Evolutionary conservation across 2,113 vertebrate genomes (phyloP).

Genomic region (Notarius lentiginosus): DNA sequence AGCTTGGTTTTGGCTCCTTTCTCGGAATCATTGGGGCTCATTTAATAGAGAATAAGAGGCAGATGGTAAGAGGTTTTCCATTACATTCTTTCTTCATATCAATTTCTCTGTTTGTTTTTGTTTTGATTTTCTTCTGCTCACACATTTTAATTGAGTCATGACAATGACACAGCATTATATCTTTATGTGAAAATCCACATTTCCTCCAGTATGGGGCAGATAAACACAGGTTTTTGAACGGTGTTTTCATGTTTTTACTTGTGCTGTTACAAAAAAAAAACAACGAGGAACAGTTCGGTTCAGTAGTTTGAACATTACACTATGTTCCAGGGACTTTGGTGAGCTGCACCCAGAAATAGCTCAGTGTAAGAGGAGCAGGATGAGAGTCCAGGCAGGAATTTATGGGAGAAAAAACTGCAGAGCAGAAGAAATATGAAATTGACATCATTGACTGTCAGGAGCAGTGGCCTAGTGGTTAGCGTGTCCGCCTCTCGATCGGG

Average conservation of each 20-base stretch:
- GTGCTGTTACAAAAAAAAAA: background rate
- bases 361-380: slow-evolving; percentile 69
- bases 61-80: slow-evolving; percentile 88
- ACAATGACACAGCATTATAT: background rate
- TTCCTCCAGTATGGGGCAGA: background rate
- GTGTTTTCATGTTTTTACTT: slow-evolving; percentile 13
- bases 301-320: slow-evolving; percentile 41
- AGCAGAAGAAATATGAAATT: slow-evolving; percentile 50
- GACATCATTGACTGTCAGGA: slow-evolving; percentile 23
- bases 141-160: background rate
- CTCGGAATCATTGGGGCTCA: slow-evolving; percentile 98
- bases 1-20: slow-evolving; percentile 97
- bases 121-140: slow-evolving; percentile 2
- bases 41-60: slow-evolving; percentile 97
- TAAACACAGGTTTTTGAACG: background rate
- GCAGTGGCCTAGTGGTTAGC: slow-evolving; percentile 20
- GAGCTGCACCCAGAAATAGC: slow-evolving; percentile 71
- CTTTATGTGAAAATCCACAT: background rate
- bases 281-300: slow-evolving; percentile 23
- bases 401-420: slow-evolving; percentile 61
- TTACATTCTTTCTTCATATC: slow-evolving; percentile 51
- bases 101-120: background rate
- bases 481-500: no score
- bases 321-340: slow-evolving; percentile 54
- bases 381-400: slow-evolving; percentile 66